Conservation (phyloP, 2,797 vertebrate species). For the Gouania willdenowi region DNA sequence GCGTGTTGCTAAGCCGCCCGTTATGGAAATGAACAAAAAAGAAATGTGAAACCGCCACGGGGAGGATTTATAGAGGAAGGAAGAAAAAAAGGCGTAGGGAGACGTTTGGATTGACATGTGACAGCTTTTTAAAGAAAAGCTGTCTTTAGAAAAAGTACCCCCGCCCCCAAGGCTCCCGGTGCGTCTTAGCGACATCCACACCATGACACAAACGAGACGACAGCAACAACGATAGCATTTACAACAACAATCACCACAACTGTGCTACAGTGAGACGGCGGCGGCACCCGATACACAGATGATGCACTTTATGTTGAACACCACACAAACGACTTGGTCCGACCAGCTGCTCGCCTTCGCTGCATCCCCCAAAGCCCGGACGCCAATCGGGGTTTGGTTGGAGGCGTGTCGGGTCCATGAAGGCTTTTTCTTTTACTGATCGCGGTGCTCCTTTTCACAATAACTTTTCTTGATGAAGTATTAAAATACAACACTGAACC, state of each 20-base stretch:
- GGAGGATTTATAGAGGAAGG: background rate
- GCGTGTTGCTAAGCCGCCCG: conserved; percentile 35
- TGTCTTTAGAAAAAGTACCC: conserved; percentile 13
- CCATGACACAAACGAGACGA: conserved; percentile 54
- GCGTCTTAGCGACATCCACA: conserved; percentile 56
- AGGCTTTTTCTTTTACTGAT: too few relatives aligned
- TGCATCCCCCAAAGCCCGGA: too few relatives aligned
- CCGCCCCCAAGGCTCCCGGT: conserved; percentile 41
- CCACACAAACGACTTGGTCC: conserved; percentile 58
- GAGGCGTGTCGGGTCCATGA: too few relatives aligned
- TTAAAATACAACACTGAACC: conserved; percentile 37
- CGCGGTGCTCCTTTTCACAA: conserved; percentile 3
- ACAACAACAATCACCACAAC: conserved; percentile 44
- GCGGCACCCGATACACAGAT: conserved; percentile 44
- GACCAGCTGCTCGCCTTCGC: too few relatives aligned
- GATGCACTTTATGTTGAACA: conserved; percentile 61
- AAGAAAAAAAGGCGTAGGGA: background rate
- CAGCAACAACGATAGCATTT: conserved; percentile 26
- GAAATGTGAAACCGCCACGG: background rate
- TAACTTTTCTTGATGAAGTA: conserved; percentile 14
- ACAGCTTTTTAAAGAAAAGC: background rate
- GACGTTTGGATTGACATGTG: too few relatives aligned
- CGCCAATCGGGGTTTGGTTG: too few relatives aligned
- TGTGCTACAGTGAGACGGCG: conserved; percentile 55
- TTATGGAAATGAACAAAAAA: conserved; percentile 42